These are phyloP conservation scores for Pantala flavescens DNA, from an alignment of 1,140 invertebrate species.

Conservation along the genomic window DNA sequence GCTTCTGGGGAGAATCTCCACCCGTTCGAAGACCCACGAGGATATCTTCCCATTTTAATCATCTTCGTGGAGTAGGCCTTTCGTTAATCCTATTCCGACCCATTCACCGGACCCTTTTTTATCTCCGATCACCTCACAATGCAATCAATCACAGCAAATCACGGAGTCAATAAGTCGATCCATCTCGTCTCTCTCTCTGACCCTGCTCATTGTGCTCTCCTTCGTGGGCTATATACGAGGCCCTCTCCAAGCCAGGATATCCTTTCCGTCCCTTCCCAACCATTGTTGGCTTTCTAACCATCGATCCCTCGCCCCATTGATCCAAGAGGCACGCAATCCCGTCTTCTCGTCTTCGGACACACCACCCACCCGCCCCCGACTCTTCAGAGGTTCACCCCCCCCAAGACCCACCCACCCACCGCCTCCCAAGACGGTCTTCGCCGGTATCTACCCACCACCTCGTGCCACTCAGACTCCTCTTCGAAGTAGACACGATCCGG, in stretches of 20 bases:
- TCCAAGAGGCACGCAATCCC: neutral
- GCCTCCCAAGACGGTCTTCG: too few species aligned
- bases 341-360: neutral
- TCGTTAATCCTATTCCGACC: neutral
- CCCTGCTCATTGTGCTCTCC: neutral
- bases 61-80: neutral
- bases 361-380: neutral
- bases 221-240: neutral
- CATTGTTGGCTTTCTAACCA: neutral
- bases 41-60: neutral
- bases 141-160: conserved; percentile 2
- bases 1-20: too few species aligned
- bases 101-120: neutral
- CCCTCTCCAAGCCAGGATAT: neutral
- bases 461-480: neutral
- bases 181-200: neutral
- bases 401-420: neutral
- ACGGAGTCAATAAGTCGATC: neutral
- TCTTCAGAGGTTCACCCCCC: neutral
- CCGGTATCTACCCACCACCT: neutral
- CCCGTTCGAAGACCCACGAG: neutral
- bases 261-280: neutral
- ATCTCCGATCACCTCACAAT: neutral
- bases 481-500: too few species aligned
- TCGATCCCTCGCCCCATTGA: neutral